Conservation (phyloP, 2,797 vertebrate genomes). For the Gymnothorax javanicus region DNA sequence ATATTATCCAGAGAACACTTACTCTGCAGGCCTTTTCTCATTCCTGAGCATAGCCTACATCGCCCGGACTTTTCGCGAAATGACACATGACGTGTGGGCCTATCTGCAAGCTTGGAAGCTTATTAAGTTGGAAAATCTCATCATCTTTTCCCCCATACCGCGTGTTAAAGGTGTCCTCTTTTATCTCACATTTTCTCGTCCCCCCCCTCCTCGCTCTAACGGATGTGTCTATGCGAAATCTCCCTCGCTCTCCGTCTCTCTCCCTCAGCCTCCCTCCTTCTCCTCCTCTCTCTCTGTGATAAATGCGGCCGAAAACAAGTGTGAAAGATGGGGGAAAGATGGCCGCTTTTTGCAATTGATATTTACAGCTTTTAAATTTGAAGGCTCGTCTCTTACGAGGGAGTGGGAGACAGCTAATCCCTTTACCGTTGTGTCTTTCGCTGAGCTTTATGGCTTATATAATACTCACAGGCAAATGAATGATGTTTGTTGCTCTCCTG, state of each 20-base stretch:
- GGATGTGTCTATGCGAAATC: slow-evolving; percentile 31
- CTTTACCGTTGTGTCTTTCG: slow-evolving; percentile 52
- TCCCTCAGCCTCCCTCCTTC: slow-evolving; percentile 48
- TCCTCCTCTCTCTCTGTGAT: slow-evolving; percentile 38
- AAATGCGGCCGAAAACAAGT: slow-evolving; percentile 39
- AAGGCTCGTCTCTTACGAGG: slow-evolving; percentile 36
- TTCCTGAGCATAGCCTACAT: slow-evolving; percentile 59
- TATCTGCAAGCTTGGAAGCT: slow-evolving; percentile 52
- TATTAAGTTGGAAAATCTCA: slow-evolving; percentile 48
- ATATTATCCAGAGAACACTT: slow-evolving; percentile 67
- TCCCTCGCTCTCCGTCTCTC: slow-evolving; percentile 39
- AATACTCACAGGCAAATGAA: slow-evolving; percentile 45
- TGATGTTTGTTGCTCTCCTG: slow-evolving; percentile 45
- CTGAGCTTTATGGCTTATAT: slow-evolving; percentile 59
- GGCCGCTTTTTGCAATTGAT: slow-evolving; percentile 41
- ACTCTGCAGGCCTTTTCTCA: slow-evolving; percentile 62
- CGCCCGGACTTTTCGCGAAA: slow-evolving; percentile 32
- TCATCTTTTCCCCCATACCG: slow-evolving; percentile 34
- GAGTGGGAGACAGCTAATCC: slow-evolving; percentile 46
- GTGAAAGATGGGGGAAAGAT: slow-evolving; percentile 32
- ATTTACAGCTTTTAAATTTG: slow-evolving; percentile 49
- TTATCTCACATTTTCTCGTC: slow-evolving; percentile 39
- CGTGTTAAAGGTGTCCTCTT: slow-evolving; percentile 49
- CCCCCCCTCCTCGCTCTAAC: slow-evolving; percentile 47
- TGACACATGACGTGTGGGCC: slow-evolving; percentile 57